phyloP scores from a whole-genome alignment of 2,113 vertebrate species.

The Ameiurus melas region DNA sequence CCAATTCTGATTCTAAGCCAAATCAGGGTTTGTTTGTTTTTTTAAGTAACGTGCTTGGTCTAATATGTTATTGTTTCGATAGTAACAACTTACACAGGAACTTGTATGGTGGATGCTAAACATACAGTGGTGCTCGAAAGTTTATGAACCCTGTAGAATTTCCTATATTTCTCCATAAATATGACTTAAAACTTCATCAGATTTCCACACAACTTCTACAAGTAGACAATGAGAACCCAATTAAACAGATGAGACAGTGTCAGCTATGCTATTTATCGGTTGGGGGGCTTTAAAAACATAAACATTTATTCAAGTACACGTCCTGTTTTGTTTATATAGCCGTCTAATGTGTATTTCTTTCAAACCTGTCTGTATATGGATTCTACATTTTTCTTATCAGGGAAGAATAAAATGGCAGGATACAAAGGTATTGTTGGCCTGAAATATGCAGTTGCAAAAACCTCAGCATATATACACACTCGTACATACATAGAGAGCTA shows the following conservation, averaged over 20 bases:
- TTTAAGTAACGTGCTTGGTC: background rate
- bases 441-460: background rate
- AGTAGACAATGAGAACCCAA: too few relatives aligned
- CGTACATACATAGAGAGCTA: background rate
- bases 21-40: too few relatives aligned
- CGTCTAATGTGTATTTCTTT: background rate
- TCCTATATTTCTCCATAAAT: too few relatives aligned
- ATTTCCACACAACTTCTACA: too few relatives aligned
- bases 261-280: too few relatives aligned
- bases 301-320: background rate
- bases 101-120: background rate
- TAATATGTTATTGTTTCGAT: background rate
- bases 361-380: background rate
- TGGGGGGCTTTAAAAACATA: background rate
- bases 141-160: too few relatives aligned
- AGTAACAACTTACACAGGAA: background rate
- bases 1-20: background rate
- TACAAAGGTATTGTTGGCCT: background rate
- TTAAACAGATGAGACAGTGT: too few relatives aligned
- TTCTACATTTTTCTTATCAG: background rate
- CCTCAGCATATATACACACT: background rate
- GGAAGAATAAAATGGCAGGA: background rate
- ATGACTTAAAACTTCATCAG: too few relatives aligned
- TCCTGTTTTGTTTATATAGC: background rate
- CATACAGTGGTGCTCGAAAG: background rate